Percentiles rank a stretch among this genome's conserved stretches.
Evolutionary conservation across 2,888 invertebrate species (phyloP).

Genomic region (Apodemia hepburni): DNA sequence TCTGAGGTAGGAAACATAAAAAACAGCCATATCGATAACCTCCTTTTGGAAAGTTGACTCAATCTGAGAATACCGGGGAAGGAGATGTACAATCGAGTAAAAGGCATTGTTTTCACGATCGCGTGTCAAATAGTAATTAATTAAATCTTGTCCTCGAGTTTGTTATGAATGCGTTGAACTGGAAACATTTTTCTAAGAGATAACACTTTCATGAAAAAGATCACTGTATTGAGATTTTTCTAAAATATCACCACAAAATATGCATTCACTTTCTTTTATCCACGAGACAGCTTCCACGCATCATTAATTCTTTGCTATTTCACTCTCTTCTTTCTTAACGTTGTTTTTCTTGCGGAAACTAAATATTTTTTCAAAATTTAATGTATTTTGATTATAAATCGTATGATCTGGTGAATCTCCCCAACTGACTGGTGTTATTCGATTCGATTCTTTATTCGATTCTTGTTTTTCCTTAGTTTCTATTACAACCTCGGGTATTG

Average conservation of each 20-base stretch:
- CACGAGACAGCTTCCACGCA: slow-evolving; percentile 28
- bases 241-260: slow-evolving; percentile 18
- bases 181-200: not conserved
- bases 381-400: slow-evolving; percentile 67
- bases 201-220: slow-evolving; percentile 1
- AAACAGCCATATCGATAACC: too few relatives aligned
- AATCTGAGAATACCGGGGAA: too few relatives aligned
- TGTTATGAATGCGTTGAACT: too few relatives aligned
- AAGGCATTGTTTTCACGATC: too few relatives aligned
- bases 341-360: slow-evolving; percentile 46
- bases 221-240: not conserved
- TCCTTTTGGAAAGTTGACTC: too few relatives aligned
- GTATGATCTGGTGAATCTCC: slow-evolving; percentile 66
- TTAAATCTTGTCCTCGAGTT: too few relatives aligned
- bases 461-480: slow-evolving; percentile 35
- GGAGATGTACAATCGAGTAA: too few relatives aligned
- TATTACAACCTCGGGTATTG: slow-evolving; percentile 49
- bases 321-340: slow-evolving; percentile 33
- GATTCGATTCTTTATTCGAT: slow-evolving; percentile 32
- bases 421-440: slow-evolving; percentile 60
- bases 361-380: slow-evolving; percentile 68
- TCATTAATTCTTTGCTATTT: slow-evolving; percentile 34
- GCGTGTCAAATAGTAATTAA: too few relatives aligned
- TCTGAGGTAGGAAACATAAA: too few relatives aligned
- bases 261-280: slow-evolving; percentile 30